A percentile compares a stretch with the other conserved stretches of the same genome.
Conservation (phyloP, 2,888 invertebrate species). For the Pegoplata infirma region DNA sequence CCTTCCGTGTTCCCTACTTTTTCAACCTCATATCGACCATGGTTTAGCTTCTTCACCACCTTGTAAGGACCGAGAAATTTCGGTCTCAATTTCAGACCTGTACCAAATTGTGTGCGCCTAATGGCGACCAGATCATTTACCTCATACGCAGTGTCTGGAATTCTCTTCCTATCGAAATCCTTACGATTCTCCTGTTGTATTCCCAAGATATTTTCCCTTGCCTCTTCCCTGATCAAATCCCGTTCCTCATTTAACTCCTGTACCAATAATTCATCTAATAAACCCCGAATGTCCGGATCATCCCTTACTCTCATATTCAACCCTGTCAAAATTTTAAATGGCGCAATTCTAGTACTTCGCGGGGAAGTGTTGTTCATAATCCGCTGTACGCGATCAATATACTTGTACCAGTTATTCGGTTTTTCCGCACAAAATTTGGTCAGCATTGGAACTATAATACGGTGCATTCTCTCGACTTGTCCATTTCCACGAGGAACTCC, state of each 20-base stretch:
- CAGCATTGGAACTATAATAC: slow-evolving; percentile 36
- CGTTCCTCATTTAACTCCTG: background rate
- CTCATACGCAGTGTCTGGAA: slow-evolving; percentile 1
- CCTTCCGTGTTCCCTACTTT: slow-evolving; percentile 10
- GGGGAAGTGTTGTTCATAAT: slow-evolving; percentile 27
- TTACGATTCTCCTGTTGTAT: slow-evolving; percentile 32
- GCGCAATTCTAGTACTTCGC: slow-evolving; percentile 7
- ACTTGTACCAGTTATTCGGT: slow-evolving; percentile 39
- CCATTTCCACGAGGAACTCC: no score
- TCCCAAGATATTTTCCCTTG: slow-evolving; percentile 9
- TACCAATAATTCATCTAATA: slow-evolving; percentile 6
- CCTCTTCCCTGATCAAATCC: background rate
- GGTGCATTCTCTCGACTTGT: slow-evolving; percentile 66
- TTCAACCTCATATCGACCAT: slow-evolving; percentile 31
- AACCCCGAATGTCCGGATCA: background rate
- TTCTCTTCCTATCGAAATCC: slow-evolving; percentile 17
- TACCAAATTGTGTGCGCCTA: slow-evolving; percentile 26
- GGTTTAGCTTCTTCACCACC: slow-evolving; percentile 6
- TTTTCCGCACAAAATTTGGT: slow-evolving; percentile 24
- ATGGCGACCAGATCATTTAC: slow-evolving; percentile 16
- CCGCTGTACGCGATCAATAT: slow-evolving; percentile 15
- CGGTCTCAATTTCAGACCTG: slow-evolving; percentile 11
- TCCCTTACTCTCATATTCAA: slow-evolving; percentile 25
- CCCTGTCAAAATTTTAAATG: slow-evolving; percentile 36
- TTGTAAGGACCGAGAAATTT: slow-evolving; percentile 34